These are phyloP conservation scores for Cromileptes altivelis DNA, from an alignment of 2,113 vertebrate species.

Conservation along the genomic window DNA sequence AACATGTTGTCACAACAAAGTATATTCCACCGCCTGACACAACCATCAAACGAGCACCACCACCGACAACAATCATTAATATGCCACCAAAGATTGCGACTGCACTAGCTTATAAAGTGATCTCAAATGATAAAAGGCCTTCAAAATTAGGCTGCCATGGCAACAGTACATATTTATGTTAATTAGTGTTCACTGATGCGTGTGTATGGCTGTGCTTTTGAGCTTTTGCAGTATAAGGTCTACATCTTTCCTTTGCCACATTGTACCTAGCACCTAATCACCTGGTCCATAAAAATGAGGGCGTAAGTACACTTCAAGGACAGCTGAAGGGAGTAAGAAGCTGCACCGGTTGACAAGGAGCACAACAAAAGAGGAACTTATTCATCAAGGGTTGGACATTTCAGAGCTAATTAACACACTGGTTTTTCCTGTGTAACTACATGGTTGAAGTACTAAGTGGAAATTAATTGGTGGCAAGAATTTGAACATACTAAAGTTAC, in stretches of 20 bases:
- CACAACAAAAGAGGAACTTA: slow-evolving; percentile 23
- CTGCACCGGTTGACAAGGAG: slow-evolving; percentile 20
- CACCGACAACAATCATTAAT: slow-evolving; percentile 16
- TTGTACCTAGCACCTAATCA: slow-evolving; percentile 49
- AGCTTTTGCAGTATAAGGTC: slow-evolving; percentile 24
- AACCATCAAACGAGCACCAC: slow-evolving; percentile 28
- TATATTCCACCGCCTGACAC: slow-evolving; percentile 3
- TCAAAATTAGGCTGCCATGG: slow-evolving; percentile 13
- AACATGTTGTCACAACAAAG: not conserved
- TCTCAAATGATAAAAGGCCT: slow-evolving; percentile 35
- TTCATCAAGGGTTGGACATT: not conserved
- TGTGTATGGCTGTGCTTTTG: slow-evolving; percentile 16
- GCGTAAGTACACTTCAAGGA: slow-evolving; percentile 76
- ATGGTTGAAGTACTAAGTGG: not conserved
- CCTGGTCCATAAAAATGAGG: slow-evolving; percentile 28
- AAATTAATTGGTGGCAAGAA: not conserved
- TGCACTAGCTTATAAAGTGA: not conserved
- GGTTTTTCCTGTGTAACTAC: not conserved
- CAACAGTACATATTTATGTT: slow-evolving; percentile 10
- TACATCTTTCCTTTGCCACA: slow-evolving; percentile 10
- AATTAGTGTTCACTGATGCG: slow-evolving; percentile 11
- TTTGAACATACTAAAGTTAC: not conserved
- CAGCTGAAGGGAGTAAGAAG: slow-evolving; percentile 15
- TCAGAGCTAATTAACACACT: slow-evolving; percentile 10
- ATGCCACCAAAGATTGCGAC: not conserved